Base-by-base conservation (phyloP, 2,888 invertebrate species). In the Phyto melanocephala region DNA sequence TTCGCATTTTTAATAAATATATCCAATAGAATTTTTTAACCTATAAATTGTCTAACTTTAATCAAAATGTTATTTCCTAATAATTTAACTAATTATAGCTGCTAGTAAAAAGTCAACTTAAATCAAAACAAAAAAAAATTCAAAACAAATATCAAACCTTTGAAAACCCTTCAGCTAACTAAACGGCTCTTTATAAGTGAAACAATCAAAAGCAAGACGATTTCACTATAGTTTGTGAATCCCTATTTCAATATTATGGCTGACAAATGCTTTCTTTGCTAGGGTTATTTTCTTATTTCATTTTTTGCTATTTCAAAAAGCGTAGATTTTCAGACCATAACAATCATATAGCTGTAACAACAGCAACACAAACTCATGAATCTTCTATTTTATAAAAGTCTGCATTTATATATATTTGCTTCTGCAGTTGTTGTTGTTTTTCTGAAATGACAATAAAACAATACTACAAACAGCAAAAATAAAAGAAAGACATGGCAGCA, bases 361-460 rank as follows among this genome's bases (percentile, higher is more conserved):
- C 24, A 33, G 15, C 60, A 40, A 75, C n/a, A 40, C 67, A 50
- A n/a, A 50, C 33, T 17, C 28, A 45, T 54, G 54, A 42, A 72
- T 60, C 40, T 20, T 10, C 10, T 15, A 10, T 6, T 50, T 1
- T 50, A 8, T 50, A 50, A 52, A 52, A 50, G 20, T 22, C 37
- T 24, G n/a, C 15, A 1, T 40, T 40, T 11, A 24, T 37, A 17
- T 22, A n/a, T 35, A 1, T 33, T 20, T 20, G 10, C 20, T 10
- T 20, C 20, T 2, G 52, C 28, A 24, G n/a, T 7, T 54, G 33
- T 37, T 20, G 13, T 42, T 40, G 4, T 62, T 52, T 22, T 6
- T 28, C 28, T 45, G 17, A 65, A 72, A 62, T 80, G 67, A 54
- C 45, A 62, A 24, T 60, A 68, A 54, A 60, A 68, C 45, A 60